Evolutionary conservation across 1,140 invertebrate species (phyloP).

Genomic region (Magallana ariakensis): DNA sequence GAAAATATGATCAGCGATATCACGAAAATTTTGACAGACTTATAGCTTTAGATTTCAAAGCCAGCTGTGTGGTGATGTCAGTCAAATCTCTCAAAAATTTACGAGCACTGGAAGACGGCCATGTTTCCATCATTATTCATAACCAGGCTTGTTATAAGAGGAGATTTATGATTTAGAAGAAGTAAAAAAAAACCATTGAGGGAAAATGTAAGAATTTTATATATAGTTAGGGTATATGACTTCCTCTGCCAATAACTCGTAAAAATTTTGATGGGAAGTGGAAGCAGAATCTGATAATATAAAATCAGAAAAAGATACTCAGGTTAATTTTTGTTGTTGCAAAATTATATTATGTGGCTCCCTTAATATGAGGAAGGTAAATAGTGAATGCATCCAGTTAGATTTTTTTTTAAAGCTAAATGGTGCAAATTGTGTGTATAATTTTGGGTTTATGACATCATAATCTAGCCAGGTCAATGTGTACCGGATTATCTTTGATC

Average conservation of each 20-base stretch:
- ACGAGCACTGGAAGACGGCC: conserved; percentile 52
- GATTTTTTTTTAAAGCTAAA: too few species aligned
- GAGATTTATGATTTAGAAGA: conserved; percentile 18
- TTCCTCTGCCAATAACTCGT: too few species aligned
- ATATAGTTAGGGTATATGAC: not conserved
- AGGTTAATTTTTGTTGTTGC: too few species aligned
- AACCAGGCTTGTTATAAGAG: conserved; percentile 19
- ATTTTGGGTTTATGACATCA: not conserved
- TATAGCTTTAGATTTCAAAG: conserved; percentile 51
- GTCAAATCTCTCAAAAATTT: conserved; percentile 49
- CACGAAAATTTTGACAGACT: conserved; percentile 57
- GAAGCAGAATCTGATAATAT: too few species aligned
- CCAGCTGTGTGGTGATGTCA: conserved; percentile 52
- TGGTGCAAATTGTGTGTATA: conserved; percentile 12
- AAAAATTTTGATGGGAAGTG: too few species aligned
- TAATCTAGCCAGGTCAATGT: conserved; percentile 27
- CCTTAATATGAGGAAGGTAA: too few species aligned
- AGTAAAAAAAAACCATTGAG: not conserved
- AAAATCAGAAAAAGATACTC: too few species aligned
- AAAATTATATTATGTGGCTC: too few species aligned
- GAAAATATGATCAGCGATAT: conserved; percentile 59
- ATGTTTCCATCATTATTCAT: conserved; percentile 50
- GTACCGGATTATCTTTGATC: conserved; percentile 35
- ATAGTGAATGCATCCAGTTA: too few species aligned
- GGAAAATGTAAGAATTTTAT: conserved; percentile 14